These are phyloP conservation scores for Nephrotoma guestfalica DNA, from an alignment of 2,888 invertebrate genomes.

Conservation along the genomic window DNA sequence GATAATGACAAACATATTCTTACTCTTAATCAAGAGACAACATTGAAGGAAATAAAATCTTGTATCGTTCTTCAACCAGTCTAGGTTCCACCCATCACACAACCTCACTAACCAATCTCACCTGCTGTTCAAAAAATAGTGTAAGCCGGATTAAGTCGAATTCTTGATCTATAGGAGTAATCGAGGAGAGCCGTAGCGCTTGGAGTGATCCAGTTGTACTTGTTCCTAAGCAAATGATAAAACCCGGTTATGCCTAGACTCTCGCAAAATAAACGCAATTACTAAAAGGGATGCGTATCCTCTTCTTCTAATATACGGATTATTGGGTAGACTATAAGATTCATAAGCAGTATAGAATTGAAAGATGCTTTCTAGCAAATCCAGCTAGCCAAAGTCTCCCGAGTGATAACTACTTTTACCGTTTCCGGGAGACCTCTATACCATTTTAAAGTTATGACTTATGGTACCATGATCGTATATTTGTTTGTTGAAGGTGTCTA, in stretches of 20 bases:
- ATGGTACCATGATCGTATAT: neutral
- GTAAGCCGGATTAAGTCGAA: too few species aligned
- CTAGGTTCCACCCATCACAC: too few species aligned
- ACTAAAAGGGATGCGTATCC: constrained; percentile 13
- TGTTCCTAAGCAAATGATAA: constrained; percentile 2
- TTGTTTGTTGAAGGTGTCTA: too few species aligned
- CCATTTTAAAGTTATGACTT: neutral
- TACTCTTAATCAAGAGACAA: too few species aligned
- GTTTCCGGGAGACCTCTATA: constrained; percentile 5
- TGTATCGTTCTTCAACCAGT: too few species aligned
- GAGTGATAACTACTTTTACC: constrained; percentile 14
- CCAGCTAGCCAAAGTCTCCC: neutral
- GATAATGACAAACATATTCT: too few species aligned
- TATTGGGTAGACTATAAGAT: constrained; percentile 16
- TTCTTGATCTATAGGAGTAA: too few species aligned
- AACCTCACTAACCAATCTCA: too few species aligned
- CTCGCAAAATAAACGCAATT: constrained; percentile 15
- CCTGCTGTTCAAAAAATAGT: too few species aligned
- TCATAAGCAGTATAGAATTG: constrained; percentile 16
- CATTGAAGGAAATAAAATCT: too few species aligned
- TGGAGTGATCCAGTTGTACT: neutral
- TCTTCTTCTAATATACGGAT: constrained; percentile 11
- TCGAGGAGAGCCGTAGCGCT: neutral
- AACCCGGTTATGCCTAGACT: constrained; percentile 16
- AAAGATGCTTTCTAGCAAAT: too few species aligned